Percentiles rank a stretch among this genome's conserved stretches.
These are phyloP conservation scores for Amyelois transitella DNA, from an alignment of 1,140 invertebrate species.

Conservation along the genomic window DNA sequence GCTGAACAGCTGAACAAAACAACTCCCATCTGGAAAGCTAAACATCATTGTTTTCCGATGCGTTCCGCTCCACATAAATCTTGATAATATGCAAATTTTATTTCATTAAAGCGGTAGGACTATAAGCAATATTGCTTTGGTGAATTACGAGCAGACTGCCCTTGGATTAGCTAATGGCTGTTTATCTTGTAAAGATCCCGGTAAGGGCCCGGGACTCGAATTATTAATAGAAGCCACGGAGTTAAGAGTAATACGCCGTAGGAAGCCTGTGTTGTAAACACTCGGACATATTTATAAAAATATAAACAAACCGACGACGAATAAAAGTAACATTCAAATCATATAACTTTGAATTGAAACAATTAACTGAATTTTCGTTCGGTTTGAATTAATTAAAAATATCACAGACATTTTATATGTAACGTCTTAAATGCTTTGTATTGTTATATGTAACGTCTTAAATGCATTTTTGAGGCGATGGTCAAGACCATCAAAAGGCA, in stretches of 20 bases:
- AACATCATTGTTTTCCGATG: slow-evolving; percentile 58
- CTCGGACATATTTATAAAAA: too few relatives aligned
- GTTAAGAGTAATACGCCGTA: neutral
- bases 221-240: slow-evolving; percentile 34
- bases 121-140: slow-evolving; percentile 58
- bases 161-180: slow-evolving; percentile 69
- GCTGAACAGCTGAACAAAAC: neutral
- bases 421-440: too few relatives aligned
- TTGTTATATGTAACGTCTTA: too few relatives aligned
- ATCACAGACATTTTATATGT: too few relatives aligned
- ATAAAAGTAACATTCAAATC: too few relatives aligned
- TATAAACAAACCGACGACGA: too few relatives aligned
- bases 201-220: slow-evolving; percentile 25
- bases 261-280: neutral
- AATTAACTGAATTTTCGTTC: too few relatives aligned
- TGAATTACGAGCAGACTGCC: slow-evolving; percentile 59
- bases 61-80: slow-evolving; percentile 54
- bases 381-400: too few relatives aligned
- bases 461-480: too few relatives aligned
- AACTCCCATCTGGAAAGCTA: neutral
- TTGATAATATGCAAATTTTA: slow-evolving; percentile 70
- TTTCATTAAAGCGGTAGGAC: slow-evolving; percentile 70
- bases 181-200: slow-evolving; percentile 65
- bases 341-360: too few relatives aligned
- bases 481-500: too few relatives aligned